A percentile compares a stretch with the other conserved stretches of the same genome.
Conservation (phyloP, 2,888 invertebrate species). For the Leptinotarsa rubiginosa region DNA sequence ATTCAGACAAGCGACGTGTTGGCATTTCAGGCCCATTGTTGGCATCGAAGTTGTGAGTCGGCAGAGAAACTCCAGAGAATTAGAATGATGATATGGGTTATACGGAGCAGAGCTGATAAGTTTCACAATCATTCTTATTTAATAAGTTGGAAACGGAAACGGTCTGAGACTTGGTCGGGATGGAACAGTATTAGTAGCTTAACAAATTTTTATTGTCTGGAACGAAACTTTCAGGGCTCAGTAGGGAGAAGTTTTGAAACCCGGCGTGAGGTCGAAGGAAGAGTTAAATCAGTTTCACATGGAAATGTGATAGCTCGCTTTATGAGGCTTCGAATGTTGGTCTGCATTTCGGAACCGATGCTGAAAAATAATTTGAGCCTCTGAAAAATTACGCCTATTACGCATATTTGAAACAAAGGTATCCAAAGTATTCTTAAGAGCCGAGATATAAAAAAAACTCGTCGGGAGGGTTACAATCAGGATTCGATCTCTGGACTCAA, state of each 20-base stretch:
- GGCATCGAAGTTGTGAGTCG: slow-evolving; percentile 16
- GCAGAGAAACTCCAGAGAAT: slow-evolving; percentile 6
- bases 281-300: not conserved
- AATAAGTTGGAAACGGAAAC: slow-evolving; percentile 38
- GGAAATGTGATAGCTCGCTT: not conserved
- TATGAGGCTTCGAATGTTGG: no score
- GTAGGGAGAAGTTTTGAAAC: not conserved
- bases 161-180: slow-evolving; percentile 26
- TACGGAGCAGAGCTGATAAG: slow-evolving; percentile 33
- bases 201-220: slow-evolving; percentile 11
- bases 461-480: no score
- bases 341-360: no score
- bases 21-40: slow-evolving; percentile 7
- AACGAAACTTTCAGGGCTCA: slow-evolving; percentile 5
- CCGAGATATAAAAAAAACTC: no score
- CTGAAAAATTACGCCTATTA: no score
- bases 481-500: no score
- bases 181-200: slow-evolving; percentile 7
- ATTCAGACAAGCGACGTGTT: slow-evolving; percentile 20
- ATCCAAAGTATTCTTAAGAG: no score
- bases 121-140: slow-evolving; percentile 34
- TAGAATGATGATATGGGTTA: slow-evolving; percentile 22
- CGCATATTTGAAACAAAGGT: no score
- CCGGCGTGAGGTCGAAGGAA: not conserved
- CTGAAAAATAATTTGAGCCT: no score